Evolutionary conservation across 2,888 invertebrate genomes (phyloP).

Genomic region (Hyalella azteca): DNA sequence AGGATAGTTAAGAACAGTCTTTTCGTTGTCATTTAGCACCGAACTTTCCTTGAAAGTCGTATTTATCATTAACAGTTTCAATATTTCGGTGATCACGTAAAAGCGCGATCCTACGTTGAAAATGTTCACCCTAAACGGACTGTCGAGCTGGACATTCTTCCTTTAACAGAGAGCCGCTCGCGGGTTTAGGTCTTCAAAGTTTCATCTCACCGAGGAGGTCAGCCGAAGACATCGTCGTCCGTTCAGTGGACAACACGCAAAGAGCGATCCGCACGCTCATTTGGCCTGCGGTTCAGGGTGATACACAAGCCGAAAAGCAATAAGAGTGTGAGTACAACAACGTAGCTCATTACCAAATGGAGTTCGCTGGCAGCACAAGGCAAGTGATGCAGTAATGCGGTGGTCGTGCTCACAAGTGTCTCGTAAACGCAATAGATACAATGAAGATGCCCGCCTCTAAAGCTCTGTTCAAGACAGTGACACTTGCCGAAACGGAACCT

Average conservation of each 20-base stretch:
- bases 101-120: too few species aligned
- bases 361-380: not conserved
- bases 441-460: not conserved
- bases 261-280: not conserved
- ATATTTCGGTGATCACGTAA: too few species aligned
- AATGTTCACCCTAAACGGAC: too few species aligned
- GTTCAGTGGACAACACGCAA: not conserved
- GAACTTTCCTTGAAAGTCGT: too few species aligned
- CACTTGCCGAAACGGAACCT: not conserved
- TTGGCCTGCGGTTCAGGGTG: not conserved
- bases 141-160: too few species aligned
- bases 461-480: not conserved
- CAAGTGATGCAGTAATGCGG: not conserved
- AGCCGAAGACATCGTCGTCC: too few species aligned
- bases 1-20: too few species aligned
- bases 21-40: too few species aligned
- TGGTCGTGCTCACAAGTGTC: not conserved
- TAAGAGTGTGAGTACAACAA: conserved; percentile 31
- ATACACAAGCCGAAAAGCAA: conserved; percentile 23
- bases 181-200: too few species aligned
- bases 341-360: conserved; percentile 16
- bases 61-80: too few species aligned
- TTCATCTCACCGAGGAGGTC: too few species aligned
- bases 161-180: too few species aligned
- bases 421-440: not conserved